These are phyloP conservation scores for Tenthredo scrophulariae DNA, from an alignment of 2,888 invertebrate species.

Conservation along the genomic window DNA sequence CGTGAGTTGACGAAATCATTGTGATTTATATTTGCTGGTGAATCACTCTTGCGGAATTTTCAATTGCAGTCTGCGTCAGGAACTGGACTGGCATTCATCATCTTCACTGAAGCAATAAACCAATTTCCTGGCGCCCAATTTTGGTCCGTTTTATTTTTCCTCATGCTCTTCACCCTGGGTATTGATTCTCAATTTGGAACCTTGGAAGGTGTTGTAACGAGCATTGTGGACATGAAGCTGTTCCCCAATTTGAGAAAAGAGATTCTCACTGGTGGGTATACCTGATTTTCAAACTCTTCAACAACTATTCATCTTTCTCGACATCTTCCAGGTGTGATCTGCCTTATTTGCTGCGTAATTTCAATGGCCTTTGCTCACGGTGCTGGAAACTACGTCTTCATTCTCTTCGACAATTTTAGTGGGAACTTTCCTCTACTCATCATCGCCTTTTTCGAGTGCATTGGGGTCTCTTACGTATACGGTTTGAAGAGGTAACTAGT, in stretches of 20 bases:
- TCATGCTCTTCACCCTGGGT: constrained; percentile 97
- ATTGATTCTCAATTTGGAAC: constrained; percentile 99
- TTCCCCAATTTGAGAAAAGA: constrained; percentile 95
- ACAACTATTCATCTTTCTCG: not conserved
- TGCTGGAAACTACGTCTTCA: constrained; percentile 95
- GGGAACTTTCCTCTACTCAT: constrained; percentile 95
- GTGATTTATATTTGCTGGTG: not conserved
- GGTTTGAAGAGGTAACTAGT: constrained; percentile 89
- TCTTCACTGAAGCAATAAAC: constrained; percentile 98
- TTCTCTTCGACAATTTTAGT: constrained; percentile 95
- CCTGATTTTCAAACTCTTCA: not conserved
- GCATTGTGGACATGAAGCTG: constrained; percentile 96
- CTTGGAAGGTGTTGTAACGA: constrained; percentile 96
- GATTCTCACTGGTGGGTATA: constrained; percentile 86
- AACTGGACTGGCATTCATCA: constrained; percentile 97
- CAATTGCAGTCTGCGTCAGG: constrained; percentile 93
- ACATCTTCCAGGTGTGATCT: constrained; percentile 81
- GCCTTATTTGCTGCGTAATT: constrained; percentile 89
- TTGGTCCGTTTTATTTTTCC: constrained; percentile 97
- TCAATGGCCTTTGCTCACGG: constrained; percentile 96
- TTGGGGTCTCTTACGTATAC: constrained; percentile 96
- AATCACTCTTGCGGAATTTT: not conserved
- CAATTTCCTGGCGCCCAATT: constrained; percentile 98
- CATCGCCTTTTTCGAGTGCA: constrained; percentile 95
- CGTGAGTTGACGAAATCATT: constrained; percentile 81